Percentiles rank a stretch among this genome's conserved stretches.
These are phyloP conservation scores for Dryas iulia DNA, from an alignment of 1,140 invertebrate species.

Conservation along the genomic window DNA sequence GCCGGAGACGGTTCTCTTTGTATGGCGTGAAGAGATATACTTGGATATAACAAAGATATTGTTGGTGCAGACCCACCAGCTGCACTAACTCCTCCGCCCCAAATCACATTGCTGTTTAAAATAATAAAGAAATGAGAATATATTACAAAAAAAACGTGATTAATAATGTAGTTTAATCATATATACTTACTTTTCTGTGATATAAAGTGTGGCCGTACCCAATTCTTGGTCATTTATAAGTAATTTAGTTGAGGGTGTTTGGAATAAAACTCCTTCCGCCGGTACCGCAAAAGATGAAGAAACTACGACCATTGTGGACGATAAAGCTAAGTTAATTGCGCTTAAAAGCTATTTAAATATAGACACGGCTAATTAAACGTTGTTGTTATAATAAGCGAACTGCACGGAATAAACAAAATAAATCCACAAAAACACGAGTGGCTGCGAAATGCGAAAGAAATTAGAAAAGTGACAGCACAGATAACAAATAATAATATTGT, in stretches of 20 bases:
- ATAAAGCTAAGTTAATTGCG: background rate
- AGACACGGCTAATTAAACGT: slow-evolving; percentile 3
- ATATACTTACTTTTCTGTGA: slow-evolving; percentile 64
- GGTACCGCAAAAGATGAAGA: slow-evolving; percentile 65
- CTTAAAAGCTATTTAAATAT: background rate
- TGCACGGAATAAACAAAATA: slow-evolving; percentile 21
- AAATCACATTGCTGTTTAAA: slow-evolving; percentile 59
- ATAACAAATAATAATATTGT: background rate
- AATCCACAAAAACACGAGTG: slow-evolving; percentile 21
- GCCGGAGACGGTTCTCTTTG: slow-evolving; percentile 65
- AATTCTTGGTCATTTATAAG: slow-evolving; percentile 66
- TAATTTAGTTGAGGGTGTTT: slow-evolving; percentile 60
- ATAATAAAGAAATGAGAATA: slow-evolving; percentile 23
- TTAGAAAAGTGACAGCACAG: slow-evolving; percentile 14
- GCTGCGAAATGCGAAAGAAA: slow-evolving; percentile 9
- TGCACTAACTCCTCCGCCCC: slow-evolving; percentile 58
- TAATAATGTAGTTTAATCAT: background rate
- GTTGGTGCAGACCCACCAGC: slow-evolving; percentile 49
- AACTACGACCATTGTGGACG: slow-evolving; percentile 62
- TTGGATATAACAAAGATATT: slow-evolving; percentile 66
- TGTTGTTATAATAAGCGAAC: slow-evolving; percentile 4
- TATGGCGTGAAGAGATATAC: slow-evolving; percentile 72
- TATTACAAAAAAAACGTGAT: background rate
- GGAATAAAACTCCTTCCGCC: slow-evolving; percentile 59
- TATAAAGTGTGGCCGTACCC: slow-evolving; percentile 67